These are phyloP conservation scores for Calameuta idolon DNA, from an alignment of 2,888 invertebrate genomes.

Conservation along the genomic window DNA sequence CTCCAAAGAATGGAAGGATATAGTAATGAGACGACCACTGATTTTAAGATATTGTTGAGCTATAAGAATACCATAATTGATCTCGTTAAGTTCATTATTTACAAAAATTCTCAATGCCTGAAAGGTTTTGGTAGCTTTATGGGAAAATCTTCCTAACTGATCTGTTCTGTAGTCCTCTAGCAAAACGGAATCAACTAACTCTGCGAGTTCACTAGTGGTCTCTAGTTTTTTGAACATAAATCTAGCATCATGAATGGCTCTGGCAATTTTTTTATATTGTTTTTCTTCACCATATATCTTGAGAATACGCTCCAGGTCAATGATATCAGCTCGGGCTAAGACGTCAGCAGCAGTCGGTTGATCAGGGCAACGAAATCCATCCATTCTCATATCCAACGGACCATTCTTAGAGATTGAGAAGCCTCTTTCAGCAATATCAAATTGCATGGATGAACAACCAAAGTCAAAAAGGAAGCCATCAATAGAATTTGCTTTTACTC, in stretches of 20 bases:
- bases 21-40: conserved; percentile 82
- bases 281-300: conserved; percentile 94
- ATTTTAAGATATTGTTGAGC: conserved; percentile 82
- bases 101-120: conserved; percentile 95
- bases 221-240: conserved; percentile 80
- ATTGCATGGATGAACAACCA: conserved; percentile 96
- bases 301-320: conserved; percentile 84
- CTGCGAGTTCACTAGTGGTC: conserved; percentile 86
- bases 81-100: conserved; percentile 95
- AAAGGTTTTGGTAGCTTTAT: conserved; percentile 92
- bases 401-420: conserved; percentile 89
- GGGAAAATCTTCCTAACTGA: conserved; percentile 79
- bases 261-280: conserved; percentile 85
- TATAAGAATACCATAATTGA: conserved; percentile 87
- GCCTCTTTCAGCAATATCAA: conserved; percentile 84
- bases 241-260: conserved; percentile 87
- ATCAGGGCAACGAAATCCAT: conserved; percentile 77
- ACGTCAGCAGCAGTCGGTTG: conserved; percentile 90
- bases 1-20: conserved; percentile 94
- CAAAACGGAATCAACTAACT: conserved; percentile 76
- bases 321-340: conserved; percentile 81
- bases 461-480: conserved; percentile 94
- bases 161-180: conserved; percentile 74
- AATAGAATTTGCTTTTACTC: conserved; percentile 75
- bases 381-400: conserved; percentile 97